Evolutionary conservation across 2,797 vertebrate genomes (phyloP).

Genomic region (Brotogeris chrysoptera): DNA sequence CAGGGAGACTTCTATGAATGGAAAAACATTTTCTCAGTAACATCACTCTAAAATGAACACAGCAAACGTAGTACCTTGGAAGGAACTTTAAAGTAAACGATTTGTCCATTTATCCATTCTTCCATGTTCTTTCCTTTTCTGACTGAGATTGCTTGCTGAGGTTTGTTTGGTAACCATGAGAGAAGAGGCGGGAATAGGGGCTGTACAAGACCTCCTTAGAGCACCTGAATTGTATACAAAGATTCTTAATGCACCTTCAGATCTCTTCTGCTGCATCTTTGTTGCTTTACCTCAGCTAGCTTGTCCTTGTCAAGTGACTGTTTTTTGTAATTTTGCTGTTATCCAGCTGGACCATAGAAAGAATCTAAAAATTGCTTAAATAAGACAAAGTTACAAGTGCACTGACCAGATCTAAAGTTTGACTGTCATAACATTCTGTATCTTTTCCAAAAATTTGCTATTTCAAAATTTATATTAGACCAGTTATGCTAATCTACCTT

Average conservation of each 20-base stretch:
- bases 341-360: background rate
- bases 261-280: background rate
- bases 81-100: background rate
- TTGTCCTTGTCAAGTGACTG: background rate
- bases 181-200: background rate
- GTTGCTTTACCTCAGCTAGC: background rate
- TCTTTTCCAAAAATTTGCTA: background rate
- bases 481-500: background rate
- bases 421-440: background rate
- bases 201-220: background rate
- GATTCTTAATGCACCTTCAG: background rate
- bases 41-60: background rate
- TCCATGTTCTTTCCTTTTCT: background rate
- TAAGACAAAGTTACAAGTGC: background rate
- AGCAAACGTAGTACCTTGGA: background rate
- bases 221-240: background rate
- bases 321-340: background rate
- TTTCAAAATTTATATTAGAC: background rate
- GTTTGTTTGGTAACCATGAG: background rate
- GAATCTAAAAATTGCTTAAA: background rate
- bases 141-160: background rate
- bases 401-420: background rate
- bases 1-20: background rate
- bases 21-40: background rate
- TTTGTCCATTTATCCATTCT: background rate